Evolutionary conservation across 1,140 invertebrate species (phyloP), one percentile per base, ranked within the genome.

Genomic region (Phortica variegata): DNA sequence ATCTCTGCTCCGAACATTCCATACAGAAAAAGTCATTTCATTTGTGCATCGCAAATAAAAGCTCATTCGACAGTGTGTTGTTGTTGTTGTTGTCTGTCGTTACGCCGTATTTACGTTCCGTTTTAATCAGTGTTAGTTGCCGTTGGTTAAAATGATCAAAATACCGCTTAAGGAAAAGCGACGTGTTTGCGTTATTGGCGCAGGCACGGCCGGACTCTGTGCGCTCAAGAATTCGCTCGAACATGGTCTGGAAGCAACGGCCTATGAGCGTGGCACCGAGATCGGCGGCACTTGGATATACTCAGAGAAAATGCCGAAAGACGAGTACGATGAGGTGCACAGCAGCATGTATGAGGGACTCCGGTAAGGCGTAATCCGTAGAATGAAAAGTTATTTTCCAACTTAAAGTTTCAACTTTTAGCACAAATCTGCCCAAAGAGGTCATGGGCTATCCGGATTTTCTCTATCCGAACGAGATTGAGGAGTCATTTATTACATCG

Each of bases 251-350:
- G 69, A 82, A 31, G 80, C 93, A 33, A 90, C 79, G 29, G 81
- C 86, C 13, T 85, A 86, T 61, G 88, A 93, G 65, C 86, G 90
- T 65, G 82, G 82, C 1, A 75, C 80, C 3, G 73, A 84, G 53
- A 79, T 95, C 26, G 93, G 93, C 13, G 93, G 93, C 15, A 90
- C 91, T 3, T 94, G 91, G 91, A 84, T 91, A 5, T 96, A 93
- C 63, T 85, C 81, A 2, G 84, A 89, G 7, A 77, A 83, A 54
- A 82, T 81, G 46, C 86, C 85, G 8, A 82, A 80, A 41, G 85
- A 91, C 71, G 77, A 83, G 54, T 85, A 87, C 75, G 77, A 89
- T 23, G 88, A 90, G 1, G 84, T 94, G 43, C 91, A 93, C 71
- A 88, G 89, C 31, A 91, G 89, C 77, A 94, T 95, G 85, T 93